Base-by-base conservation (phyloP, 1,140 invertebrate genomes). In the Sarcophaga bullata region DNA sequence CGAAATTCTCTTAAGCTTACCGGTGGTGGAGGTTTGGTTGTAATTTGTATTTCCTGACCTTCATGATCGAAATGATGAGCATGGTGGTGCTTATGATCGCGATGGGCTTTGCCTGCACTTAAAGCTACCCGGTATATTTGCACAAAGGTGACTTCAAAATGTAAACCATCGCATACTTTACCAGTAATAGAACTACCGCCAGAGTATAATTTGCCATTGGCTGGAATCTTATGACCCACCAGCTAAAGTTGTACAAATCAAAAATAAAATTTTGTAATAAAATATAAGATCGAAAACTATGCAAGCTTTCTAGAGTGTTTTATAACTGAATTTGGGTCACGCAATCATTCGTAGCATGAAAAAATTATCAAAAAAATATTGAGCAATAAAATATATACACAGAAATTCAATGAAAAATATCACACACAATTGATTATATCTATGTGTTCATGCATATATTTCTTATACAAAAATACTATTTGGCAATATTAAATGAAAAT, bases 11-110 rank as follows among this genome's bases (percentile, higher is more conserved):
- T 3, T 73, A 58, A 50, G 80, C 91, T 88, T 80, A 90, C 87
- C 10, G 92, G 91, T 7, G 92, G 91, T 11, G 93, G 92, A 4
- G 93, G 92, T 0, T 91, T 89, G 7, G 92, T 92, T 9, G 89
- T 91, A 0, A 92, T 91, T 1, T 90, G 88, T 37, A 93, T 92
- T 68, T 94, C 90, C 15, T 92, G 92, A 3, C 94, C 94, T 83
- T 95, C 94, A 85, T 96, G 95, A 85, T 94, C 93, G 85, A 94
- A 95, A 84, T 95, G 94, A 86, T 96, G 95, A 0, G 92, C 95
- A 86, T 96, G 95, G 86, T 96, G 95, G 85, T 96, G 95, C 86
- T 96, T 96, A 89, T 96, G 95, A 86, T 96, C 95, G 80, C 93
- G 94, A 87, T 96, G 95, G 0, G 95, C 95, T 90, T 96, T 96